Evolutionary conservation across 2,113 vertebrate species (phyloP).

Genomic region (Bos javanicus): DNA sequence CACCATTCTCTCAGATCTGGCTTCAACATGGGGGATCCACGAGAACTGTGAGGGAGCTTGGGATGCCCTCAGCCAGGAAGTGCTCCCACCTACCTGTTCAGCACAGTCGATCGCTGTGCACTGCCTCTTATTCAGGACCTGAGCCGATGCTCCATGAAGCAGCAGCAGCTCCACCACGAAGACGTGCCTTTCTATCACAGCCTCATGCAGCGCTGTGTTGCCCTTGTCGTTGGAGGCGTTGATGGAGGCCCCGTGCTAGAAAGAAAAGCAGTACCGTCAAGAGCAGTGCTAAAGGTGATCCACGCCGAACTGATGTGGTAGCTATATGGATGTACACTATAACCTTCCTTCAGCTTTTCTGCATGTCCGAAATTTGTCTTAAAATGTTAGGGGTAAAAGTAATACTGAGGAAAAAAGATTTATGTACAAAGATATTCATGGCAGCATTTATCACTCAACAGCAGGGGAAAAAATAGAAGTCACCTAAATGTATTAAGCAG

Average conservation of each 20-base stretch:
- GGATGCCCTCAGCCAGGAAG: accelerated
- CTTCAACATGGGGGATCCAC: neutral
- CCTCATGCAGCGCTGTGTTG: conserved; percentile 92
- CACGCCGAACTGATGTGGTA: neutral
- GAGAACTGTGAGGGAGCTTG: neutral
- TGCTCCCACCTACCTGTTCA: conserved; percentile 79
- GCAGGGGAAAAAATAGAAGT: neutral
- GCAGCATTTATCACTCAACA: neutral
- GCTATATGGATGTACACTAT: accelerated
- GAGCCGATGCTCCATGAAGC: conserved; percentile 81
- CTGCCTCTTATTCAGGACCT: conserved; percentile 86
- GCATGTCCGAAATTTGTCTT: neutral
- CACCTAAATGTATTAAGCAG: neutral
- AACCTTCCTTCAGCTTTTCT: neutral
- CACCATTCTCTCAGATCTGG: neutral
- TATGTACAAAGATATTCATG: neutral
- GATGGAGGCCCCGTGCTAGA: conserved; percentile 86
- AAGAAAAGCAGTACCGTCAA: neutral
- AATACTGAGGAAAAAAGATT: neutral
- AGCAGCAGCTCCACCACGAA: conserved; percentile 89
- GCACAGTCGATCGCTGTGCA: conserved; percentile 88
- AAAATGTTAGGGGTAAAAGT: neutral
- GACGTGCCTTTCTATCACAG: conserved; percentile 80
- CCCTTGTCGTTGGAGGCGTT: conserved; percentile 89
- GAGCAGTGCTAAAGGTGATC: neutral